Evolutionary conservation across 2,113 vertebrate genomes (phyloP).

Genomic region (Phycodurus eques): DNA sequence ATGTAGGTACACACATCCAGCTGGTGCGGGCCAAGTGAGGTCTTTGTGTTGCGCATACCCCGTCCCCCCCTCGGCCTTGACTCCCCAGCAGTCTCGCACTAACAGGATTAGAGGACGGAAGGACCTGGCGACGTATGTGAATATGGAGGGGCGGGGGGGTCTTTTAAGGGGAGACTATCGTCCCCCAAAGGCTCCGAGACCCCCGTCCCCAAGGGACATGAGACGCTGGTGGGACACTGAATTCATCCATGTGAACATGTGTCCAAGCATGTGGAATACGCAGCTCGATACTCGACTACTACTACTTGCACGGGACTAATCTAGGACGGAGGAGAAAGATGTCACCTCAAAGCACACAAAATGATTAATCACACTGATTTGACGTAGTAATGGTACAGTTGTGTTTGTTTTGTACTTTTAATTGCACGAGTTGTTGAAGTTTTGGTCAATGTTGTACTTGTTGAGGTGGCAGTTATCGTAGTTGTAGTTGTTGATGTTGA

Average conservation of each 20-base stretch:
- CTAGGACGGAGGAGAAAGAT: not conserved
- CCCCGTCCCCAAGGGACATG: conserved; percentile 39
- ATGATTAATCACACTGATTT: not conserved
- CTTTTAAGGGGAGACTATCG: conserved; percentile 10
- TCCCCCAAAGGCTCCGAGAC: conserved; percentile 38
- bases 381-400: not conserved
- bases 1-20: conserved; percentile 56
- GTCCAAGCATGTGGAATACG: conserved; percentile 21
- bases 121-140: conserved; percentile 51
- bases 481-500: too few relatives aligned
- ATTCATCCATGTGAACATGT: conserved; percentile 44
- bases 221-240: conserved; percentile 33
- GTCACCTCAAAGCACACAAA: not conserved
- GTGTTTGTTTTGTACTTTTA: not conserved
- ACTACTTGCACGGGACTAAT: not conserved
- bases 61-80: conserved; percentile 1
- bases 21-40: conserved; percentile 60
- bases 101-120: conserved; percentile 75
- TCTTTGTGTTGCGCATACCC: conserved; percentile 62
- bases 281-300: not conserved
- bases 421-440: not conserved
- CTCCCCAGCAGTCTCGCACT: conserved; percentile 48
- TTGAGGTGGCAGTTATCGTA: too few relatives aligned
- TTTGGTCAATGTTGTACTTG: too few relatives aligned
- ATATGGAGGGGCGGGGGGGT: conserved; percentile 25